Conservation (phyloP, 2,113 vertebrate species). For the Gavia stellata region DNA sequence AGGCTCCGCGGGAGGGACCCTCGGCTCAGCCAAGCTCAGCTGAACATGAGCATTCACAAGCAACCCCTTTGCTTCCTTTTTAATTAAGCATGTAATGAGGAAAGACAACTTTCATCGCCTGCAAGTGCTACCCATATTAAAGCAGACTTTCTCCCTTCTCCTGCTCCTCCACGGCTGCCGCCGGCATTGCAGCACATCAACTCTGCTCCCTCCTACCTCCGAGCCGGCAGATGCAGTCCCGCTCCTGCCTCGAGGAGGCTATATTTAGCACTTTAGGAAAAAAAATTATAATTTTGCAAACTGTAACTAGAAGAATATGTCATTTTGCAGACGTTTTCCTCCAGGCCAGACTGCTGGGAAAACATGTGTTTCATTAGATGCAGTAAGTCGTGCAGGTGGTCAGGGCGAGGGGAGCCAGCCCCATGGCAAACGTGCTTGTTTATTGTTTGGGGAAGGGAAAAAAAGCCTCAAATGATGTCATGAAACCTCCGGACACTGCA, state of each 20-base stretch:
- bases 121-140: background rate
- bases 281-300: background rate
- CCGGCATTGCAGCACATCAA: accelerated
- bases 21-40: background rate
- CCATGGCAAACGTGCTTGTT: background rate
- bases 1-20: accelerated
- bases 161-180: background rate
- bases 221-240: background rate
- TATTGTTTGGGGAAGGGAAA: background rate
- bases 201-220: background rate
- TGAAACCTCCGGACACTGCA: background rate
- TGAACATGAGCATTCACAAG: background rate
- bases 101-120: background rate
- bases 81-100: background rate
- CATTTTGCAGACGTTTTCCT: background rate
- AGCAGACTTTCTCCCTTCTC: background rate
- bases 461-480: background rate
- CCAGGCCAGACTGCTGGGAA: background rate
- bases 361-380: background rate
- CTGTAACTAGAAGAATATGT: background rate
- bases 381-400: background rate
- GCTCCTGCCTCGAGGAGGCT: background rate
- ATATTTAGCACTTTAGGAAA: background rate
- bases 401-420: background rate
- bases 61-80: background rate